phyloP scores from a whole-genome alignment of 2,113 vertebrate species.

The Oxyruncus cristatus region DNA sequence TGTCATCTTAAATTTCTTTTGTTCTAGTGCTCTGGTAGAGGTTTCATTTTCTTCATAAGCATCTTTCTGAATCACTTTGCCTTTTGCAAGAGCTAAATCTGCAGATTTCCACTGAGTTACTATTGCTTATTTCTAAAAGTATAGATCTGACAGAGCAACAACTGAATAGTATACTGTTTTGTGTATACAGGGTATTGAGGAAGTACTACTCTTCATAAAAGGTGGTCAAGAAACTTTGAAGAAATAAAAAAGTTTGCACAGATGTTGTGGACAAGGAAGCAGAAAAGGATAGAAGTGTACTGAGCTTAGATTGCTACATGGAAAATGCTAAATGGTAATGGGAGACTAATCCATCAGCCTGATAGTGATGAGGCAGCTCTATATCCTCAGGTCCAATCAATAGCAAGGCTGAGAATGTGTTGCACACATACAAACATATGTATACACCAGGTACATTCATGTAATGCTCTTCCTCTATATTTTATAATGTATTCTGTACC shows the following conservation, averaged over 20 bases:
- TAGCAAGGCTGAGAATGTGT: background rate
- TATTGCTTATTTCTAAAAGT: background rate
- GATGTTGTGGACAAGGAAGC: background rate
- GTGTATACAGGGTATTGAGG: background rate
- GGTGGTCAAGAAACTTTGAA: background rate
- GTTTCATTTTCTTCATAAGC: background rate
- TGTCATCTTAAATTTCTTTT: background rate
- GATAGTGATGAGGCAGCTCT: background rate
- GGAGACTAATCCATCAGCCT: background rate
- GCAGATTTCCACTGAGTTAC: background rate
- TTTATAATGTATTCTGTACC: background rate
- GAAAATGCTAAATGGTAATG: background rate
- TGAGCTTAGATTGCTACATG: background rate
- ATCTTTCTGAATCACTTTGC: background rate
- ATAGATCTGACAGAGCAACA: background rate
- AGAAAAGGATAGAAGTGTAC: background rate
- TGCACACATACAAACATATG: background rate
- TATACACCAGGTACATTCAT: accelerated
- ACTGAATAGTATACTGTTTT: background rate
- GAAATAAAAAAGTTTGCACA: background rate
- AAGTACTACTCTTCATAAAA: background rate
- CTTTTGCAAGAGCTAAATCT: background rate
- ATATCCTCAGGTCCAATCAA: too few species aligned
- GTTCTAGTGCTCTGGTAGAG: background rate
- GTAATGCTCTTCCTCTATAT: background rate